Percentiles rank a stretch among this genome's conserved stretches.
Evolutionary conservation across 2,797 vertebrate genomes (phyloP).

Genomic region (Cichlasoma orientale): DNA sequence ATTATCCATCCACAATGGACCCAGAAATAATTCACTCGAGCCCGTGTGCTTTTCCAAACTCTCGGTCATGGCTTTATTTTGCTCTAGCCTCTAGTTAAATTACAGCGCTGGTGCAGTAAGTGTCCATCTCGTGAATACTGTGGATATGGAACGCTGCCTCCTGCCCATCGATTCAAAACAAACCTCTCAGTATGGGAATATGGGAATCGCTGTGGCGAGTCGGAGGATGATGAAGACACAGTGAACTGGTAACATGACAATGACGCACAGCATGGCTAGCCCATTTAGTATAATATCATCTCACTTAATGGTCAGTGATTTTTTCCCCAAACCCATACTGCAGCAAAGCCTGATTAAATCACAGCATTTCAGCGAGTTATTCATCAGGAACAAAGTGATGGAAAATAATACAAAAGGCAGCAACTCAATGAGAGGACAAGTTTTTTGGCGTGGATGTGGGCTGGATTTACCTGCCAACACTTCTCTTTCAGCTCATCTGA

Average conservation of each 20-base stretch:
- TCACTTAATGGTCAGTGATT: neutral
- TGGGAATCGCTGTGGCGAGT: slow-evolving; percentile 18
- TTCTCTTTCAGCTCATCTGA: slow-evolving; percentile 22
- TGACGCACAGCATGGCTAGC: slow-evolving; percentile 22
- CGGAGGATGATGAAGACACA: slow-evolving; percentile 20
- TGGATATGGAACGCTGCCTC: slow-evolving; percentile 10
- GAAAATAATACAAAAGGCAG: slow-evolving; percentile 8
- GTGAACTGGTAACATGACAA: slow-evolving; percentile 13
- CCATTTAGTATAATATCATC: slow-evolving; percentile 6
- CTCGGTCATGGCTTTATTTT: neutral
- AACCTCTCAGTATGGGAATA: slow-evolving; percentile 14
- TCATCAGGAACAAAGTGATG: slow-evolving; percentile 23
- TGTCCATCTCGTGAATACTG: slow-evolving; percentile 2
- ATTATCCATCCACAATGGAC: slow-evolving; percentile 9
- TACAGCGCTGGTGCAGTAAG: slow-evolving; percentile 10
- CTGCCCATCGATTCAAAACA: slow-evolving; percentile 33
- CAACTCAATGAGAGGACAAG: slow-evolving; percentile 19
- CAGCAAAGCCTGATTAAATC: slow-evolving; percentile 3
- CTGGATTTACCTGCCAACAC: slow-evolving; percentile 23
- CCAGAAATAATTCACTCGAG: slow-evolving; percentile 11
- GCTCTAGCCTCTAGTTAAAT: slow-evolving; percentile 7
- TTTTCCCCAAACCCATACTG: neutral
- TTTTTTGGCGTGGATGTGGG: neutral
- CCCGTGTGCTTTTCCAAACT: neutral
- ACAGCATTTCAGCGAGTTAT: neutral